Evolutionary conservation across 2,888 invertebrate genomes (phyloP).

Genomic region (Cheilosia vulpina): DNA sequence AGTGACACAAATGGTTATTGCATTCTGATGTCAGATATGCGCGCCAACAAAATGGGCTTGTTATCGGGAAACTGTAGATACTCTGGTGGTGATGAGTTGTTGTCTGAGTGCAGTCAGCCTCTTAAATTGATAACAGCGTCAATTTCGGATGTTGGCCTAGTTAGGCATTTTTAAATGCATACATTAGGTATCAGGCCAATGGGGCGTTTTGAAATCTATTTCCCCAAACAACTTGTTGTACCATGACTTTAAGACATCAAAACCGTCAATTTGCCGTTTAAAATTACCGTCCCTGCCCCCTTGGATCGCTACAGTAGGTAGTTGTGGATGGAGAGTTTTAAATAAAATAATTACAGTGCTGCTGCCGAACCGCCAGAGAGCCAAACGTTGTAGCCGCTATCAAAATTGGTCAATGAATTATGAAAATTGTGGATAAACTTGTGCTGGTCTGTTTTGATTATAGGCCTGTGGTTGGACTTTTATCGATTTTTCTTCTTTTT

Average conservation of each 20-base stretch:
- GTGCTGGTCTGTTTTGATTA: conserved; percentile 60
- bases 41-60: conserved; percentile 23
- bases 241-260: background rate
- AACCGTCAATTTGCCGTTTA: conserved; percentile 35
- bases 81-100: conserved; percentile 12
- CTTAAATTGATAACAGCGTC: conserved; percentile 17
- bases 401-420: conserved; percentile 68
- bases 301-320: background rate
- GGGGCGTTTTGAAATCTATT: background rate
- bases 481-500: conserved; percentile 29
- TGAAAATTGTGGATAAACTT: conserved; percentile 70
- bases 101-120: conserved; percentile 17
- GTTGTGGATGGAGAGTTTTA: conserved; percentile 5
- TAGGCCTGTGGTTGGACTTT: conserved; percentile 36
- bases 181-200: background rate
- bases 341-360: conserved; percentile 42
- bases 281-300: background rate
- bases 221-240: conserved; percentile 5
- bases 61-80: conserved; percentile 37
- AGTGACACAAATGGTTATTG: conserved; percentile 73
- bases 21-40: conserved; percentile 69
- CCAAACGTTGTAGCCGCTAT: conserved; percentile 21
- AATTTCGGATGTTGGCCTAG: conserved; percentile 16
- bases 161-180: background rate
- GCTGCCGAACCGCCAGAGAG: background rate